Base-by-base conservation (phyloP, 2,113 vertebrate genomes). In the Hippocampus guttulatus region DNA sequence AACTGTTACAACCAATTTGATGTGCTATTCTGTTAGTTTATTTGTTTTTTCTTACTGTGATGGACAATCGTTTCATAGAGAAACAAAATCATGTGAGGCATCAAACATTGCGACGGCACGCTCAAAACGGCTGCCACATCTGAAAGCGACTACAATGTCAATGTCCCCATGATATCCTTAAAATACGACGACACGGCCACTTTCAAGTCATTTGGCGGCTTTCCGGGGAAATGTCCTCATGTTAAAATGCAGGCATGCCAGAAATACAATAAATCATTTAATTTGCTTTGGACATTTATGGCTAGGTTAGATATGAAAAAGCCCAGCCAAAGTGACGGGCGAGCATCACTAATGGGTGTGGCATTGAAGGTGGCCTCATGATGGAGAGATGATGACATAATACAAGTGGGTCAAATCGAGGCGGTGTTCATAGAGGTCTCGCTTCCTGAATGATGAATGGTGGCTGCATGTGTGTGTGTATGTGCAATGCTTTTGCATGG, bases 291-390 rank as follows among this genome's bases (percentile, higher is more conserved):
- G 81, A 85, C 88, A 80, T 74, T 83, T 81, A 83, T 79, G 81
- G 74, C 78, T 81, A 78, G 64, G 64, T 77, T 81, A 78, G 86
- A 89, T 87, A 87, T 84, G 78, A 89, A 58, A 58, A 82, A 80
- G 79, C 71, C 64, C 30, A 74, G 65, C 58, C 71, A 55, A 68
- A 73, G 73, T 72, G 75, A 88, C 74, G 62, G 68, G 68, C 76
- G 66, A 75, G 81, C 86, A 79, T 75, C 75, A 76, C 78, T 84
- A 90, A 88, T 87, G 69, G 77, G 76, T 81, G 79, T 84, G 76
- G 76, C 76, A 70, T 27, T 65, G 75, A 76, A 83, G 78, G 78
- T 80, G 84, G 73, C 67, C 54, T 38, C 74, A 69, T 66, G 73
- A 84, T 74, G 77, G 75, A 78, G 80, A 77, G 62, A 68, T 78